These are phyloP conservation scores for Bruchidius siliquastri DNA, from an alignment of 2,888 invertebrate genomes.

Conservation along the genomic window DNA sequence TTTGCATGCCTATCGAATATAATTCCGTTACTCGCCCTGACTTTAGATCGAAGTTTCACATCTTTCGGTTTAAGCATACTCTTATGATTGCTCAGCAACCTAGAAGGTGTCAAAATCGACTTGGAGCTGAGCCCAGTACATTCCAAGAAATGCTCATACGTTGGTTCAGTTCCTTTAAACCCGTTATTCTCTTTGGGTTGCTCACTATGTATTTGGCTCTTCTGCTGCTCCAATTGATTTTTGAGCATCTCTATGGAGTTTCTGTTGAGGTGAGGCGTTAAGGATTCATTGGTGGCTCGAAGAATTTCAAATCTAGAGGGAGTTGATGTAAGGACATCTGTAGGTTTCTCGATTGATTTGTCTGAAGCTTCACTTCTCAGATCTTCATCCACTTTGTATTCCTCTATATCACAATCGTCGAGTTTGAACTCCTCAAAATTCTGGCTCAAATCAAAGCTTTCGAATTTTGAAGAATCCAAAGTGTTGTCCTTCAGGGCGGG, in stretches of 20 bases:
- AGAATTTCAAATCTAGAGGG: conserved; percentile 33
- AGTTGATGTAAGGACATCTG: conserved; percentile 7
- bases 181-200: conserved; percentile 36
- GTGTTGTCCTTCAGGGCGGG: conserved; percentile 15
- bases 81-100: conserved; percentile 69
- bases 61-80: conserved; percentile 73
- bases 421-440: conserved; percentile 78
- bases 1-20: conserved; percentile 49
- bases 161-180: conserved; percentile 40
- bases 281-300: conserved; percentile 32
- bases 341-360: conserved; percentile 5
- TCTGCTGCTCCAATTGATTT: conserved; percentile 45
- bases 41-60: conserved; percentile 68
- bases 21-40: conserved; percentile 50
- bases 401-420: conserved; percentile 63
- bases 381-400: conserved; percentile 36
- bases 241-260: conserved; percentile 39
- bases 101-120: conserved; percentile 64
- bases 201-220: conserved; percentile 30
- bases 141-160: conserved; percentile 73
- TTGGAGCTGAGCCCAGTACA: conserved; percentile 76
- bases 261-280: conserved; percentile 32
- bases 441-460: conserved; percentile 65
- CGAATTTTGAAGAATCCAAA: conserved; percentile 36
- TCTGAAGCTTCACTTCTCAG: conserved; percentile 20